These are phyloP conservation scores for Cordilura impudica DNA, from an alignment of 2,888 invertebrate genomes.

Conservation along the genomic window DNA sequence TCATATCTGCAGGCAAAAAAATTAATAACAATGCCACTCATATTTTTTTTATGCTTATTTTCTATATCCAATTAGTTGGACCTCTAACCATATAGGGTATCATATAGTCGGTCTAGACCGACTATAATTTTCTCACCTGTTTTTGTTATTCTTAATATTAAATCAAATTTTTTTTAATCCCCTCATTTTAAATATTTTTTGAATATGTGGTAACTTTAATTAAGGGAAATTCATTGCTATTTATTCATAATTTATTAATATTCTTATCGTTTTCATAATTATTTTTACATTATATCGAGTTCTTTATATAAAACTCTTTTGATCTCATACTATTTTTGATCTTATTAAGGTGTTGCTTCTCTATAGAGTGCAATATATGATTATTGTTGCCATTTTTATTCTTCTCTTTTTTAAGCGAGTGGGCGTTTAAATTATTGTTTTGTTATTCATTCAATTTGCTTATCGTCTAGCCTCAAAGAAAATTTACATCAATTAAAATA, in stretches of 20 bases:
- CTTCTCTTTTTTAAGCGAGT: slow-evolving; percentile 26
- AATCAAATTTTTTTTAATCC: not conserved
- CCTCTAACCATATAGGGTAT: too few species aligned
- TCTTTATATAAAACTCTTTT: slow-evolving; percentile 26
- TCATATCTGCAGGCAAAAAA: too few species aligned
- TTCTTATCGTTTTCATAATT: slow-evolving; percentile 5
- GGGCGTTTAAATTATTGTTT: slow-evolving; percentile 44
- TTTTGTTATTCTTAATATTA: too few species aligned
- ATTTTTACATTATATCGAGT: slow-evolving; percentile 21
- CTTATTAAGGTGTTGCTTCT: slow-evolving; percentile 46
- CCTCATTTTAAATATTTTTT: not conserved
- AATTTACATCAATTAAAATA: slow-evolving; percentile 32
- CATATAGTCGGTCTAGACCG: too few species aligned
- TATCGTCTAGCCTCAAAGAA: slow-evolving; percentile 25
- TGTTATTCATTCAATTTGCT: slow-evolving; percentile 44
- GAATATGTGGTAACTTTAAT: slow-evolving; percentile 34
- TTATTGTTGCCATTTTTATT: slow-evolving; percentile 24
- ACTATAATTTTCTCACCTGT: too few species aligned
- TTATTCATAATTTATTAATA: slow-evolving; percentile 37
- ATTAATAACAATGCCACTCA: too few species aligned
- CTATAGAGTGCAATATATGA: slow-evolving; percentile 24
- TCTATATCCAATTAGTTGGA: too few species aligned
- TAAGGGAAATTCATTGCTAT: slow-evolving; percentile 45
- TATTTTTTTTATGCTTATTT: too few species aligned
- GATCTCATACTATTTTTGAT: slow-evolving; percentile 59